Evolutionary conservation across 2,113 vertebrate species (phyloP).

Genomic region (Conger conger): DNA sequence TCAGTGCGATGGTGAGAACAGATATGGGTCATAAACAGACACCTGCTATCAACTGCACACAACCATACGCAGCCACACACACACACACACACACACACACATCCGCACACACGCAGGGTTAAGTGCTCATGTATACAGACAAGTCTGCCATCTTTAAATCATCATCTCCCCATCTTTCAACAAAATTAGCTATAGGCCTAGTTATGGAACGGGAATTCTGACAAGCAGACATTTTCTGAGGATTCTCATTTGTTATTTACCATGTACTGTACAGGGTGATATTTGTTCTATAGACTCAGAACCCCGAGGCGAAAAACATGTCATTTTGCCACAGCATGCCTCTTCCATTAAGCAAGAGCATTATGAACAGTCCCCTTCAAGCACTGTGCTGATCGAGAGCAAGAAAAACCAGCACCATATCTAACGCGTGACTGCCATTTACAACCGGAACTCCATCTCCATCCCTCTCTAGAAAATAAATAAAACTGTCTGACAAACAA

Average conservation of each 20-base stretch:
- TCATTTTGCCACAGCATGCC: no score
- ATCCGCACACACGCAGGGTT: no score
- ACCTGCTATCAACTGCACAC: no score
- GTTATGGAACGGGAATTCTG: neutral
- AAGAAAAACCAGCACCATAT: neutral
- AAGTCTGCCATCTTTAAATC: neutral
- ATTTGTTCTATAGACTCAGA: neutral
- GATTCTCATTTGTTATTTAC: neutral
- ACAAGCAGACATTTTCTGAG: neutral
- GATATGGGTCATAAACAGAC: no score
- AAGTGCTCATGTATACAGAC: no score
- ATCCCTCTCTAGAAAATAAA: neutral
- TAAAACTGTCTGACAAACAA: neutral
- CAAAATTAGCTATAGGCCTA: neutral
- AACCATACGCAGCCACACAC: no score
- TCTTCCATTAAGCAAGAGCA: neutral
- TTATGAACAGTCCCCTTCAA: neutral
- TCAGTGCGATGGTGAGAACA: neutral
- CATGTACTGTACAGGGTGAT: neutral
- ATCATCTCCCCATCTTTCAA: neutral
- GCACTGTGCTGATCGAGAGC: neutral
- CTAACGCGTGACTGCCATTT: neutral
- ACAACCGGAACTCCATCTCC: neutral
- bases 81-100: no score
- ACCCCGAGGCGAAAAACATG: neutral